These are phyloP conservation scores for Malacoctenus gilli DNA, from an alignment of 2,797 vertebrate species.

Conservation along the genomic window DNA sequence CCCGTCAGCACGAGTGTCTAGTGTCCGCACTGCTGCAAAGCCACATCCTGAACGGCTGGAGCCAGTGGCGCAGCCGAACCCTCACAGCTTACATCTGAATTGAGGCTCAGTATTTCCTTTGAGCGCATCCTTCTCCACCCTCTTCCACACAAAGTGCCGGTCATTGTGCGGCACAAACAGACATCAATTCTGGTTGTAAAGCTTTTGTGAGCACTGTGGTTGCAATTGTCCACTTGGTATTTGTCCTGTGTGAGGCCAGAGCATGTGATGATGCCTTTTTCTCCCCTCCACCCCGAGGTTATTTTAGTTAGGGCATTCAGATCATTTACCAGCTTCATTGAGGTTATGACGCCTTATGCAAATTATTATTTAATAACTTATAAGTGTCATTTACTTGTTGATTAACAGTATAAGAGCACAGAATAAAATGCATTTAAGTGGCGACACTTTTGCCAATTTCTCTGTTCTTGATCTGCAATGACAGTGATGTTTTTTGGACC, in stretches of 20 bases:
- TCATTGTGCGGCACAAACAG: conserved; percentile 59
- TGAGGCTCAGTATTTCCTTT: conserved; percentile 56
- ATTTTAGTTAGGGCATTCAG: conserved; percentile 43
- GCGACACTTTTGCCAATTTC: conserved; percentile 32
- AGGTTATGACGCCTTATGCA: conserved; percentile 72
- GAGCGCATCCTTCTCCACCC: conserved; percentile 37
- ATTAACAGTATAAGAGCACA: conserved; percentile 73
- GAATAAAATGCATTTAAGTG: conserved; percentile 79
- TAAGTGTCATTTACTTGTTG: conserved; percentile 69
- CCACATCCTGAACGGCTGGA: conserved; percentile 60
- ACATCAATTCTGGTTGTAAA: conserved; percentile 68
- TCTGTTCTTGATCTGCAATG: conserved; percentile 16
- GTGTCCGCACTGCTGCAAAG: conserved; percentile 44
- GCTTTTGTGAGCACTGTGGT: conserved; percentile 63
- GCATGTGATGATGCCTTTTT: conserved; percentile 66
- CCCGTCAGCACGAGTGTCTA: conserved; percentile 42
- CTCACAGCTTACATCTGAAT: conserved; percentile 46
- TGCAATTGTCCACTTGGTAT: conserved; percentile 57
- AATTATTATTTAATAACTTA: conserved; percentile 62
- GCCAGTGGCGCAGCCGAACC: conserved; percentile 29
- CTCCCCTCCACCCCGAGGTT: conserved; percentile 19
- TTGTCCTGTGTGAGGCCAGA: conserved; percentile 58
- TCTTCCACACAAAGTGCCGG: conserved; percentile 56
- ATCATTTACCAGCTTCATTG: conserved; percentile 62
- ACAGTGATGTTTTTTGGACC: too few species aligned